Evolutionary conservation across 92 coral and sea anemone species (phyloP), one percentile per base, ranked within the genome.

Genomic region (Zoanthus sansibaricus): DNA sequence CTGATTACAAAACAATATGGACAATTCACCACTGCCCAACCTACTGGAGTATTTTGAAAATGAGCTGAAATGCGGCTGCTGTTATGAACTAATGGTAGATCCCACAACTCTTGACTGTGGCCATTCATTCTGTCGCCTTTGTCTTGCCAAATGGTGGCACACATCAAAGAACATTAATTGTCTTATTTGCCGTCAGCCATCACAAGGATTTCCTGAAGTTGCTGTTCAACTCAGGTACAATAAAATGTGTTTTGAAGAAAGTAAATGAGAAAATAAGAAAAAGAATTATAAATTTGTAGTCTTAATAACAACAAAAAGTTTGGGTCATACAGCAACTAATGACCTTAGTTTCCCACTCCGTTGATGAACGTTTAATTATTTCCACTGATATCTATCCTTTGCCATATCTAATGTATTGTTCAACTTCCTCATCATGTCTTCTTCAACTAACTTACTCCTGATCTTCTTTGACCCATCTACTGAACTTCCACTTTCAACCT

Each of bases 61-160:
- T 80, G 98, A 94, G 69, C 82, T 96, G 46, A 95, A 93, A 55
- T 97, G 99, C 44, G 84, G 97, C 59, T 97, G 99, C 74, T 97
- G 99, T 77, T 97, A 88, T 89, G 99, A 97, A 82, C 75, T 97
- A 32, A 93, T 97, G 98, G 97, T 97, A 17, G 93, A 97, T 74
- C 98, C 99, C 77, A 97, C 99, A 42, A 97, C 99, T 15, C 88
- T 97, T 77, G 95, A 91, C 87, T 97, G 99, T 92, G 99, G 99
- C 16, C 99, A 97, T 83, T 93, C 96, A 82, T 97, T 93, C 49
- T 97, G 99, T 37, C 95, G 99, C 10, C 83, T 92, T 64, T 97
- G 99, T 59, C 83, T 97, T 75, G 99, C 99, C 2, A 91, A 58
- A 83, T 96, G 98, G 98, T 94, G 93, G 92, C 56, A 88, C 51